Percentiles rank a stretch among this genome's conserved stretches.
phyloP scores from a whole-genome alignment of 2,113 vertebrate genomes.

The Syngnathus typhle region DNA sequence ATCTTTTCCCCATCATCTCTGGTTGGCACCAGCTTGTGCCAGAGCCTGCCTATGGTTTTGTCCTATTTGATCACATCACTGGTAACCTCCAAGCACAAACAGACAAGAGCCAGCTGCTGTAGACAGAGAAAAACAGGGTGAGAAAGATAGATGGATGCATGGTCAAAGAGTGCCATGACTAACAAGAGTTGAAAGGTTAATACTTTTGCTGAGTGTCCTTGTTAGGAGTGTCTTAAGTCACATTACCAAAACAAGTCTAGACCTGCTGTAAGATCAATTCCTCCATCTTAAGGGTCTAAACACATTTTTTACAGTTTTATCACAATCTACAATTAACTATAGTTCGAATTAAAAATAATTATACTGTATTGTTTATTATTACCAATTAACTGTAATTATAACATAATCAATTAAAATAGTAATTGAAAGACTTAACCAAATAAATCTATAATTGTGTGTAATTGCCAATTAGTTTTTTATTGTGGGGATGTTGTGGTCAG shows the following conservation, averaged over 20 bases:
- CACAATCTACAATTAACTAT: too few species aligned
- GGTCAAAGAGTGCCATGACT: conserved; percentile 35
- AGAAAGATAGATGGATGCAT: conserved; percentile 47
- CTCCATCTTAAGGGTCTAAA: background rate
- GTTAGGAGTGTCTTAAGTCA: background rate
- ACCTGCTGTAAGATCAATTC: background rate
- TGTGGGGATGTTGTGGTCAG: background rate
- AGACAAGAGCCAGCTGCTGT: conserved; percentile 63
- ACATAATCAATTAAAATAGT: background rate
- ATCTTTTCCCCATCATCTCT: conserved; percentile 15
- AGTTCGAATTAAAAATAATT: too few species aligned
- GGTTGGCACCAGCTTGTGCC: conserved; percentile 62
- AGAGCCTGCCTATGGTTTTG: conserved; percentile 76
- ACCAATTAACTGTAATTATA: background rate
- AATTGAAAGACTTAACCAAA: background rate
- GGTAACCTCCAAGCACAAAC: conserved; percentile 67
- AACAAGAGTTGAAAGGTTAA: conserved; percentile 4
- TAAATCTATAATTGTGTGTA: background rate
- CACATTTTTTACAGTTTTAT: too few species aligned
- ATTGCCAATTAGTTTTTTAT: background rate
- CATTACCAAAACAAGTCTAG: background rate
- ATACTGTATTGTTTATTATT: background rate
- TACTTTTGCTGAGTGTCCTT: background rate
- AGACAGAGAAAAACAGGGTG: conserved; percentile 34
- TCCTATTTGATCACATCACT: conserved; percentile 82